Percentiles rank a stretch among this genome's conserved stretches.
Evolutionary conservation across 2,888 invertebrate genomes (phyloP).

Genomic region (Lamellibrachia satsuma): DNA sequence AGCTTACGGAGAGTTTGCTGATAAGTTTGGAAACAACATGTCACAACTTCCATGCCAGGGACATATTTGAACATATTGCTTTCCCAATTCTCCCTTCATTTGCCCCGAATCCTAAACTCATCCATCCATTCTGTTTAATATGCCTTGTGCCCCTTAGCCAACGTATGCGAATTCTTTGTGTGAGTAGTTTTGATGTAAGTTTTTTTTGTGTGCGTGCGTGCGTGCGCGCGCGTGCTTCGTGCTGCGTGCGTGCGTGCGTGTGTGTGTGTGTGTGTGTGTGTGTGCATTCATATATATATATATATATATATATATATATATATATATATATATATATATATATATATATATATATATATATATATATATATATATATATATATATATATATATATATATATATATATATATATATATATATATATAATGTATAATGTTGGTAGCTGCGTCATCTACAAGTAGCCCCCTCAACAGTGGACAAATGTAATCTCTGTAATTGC

Average conservation of each 20-base stretch:
- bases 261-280: slow-evolving; percentile 14
- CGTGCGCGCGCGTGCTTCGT: background rate
- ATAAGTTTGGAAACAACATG: too few species aligned
- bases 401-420: slow-evolving; percentile 30
- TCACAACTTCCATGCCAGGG: too few species aligned
- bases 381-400: slow-evolving; percentile 28
- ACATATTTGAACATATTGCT: too few species aligned
- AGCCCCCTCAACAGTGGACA: background rate
- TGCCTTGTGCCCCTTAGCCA: too few species aligned
- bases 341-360: slow-evolving; percentile 28
- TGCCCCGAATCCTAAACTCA: too few species aligned
- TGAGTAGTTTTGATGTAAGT: too few species aligned
- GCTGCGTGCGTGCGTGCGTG: too few species aligned
- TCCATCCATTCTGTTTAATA: too few species aligned
- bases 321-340: slow-evolving; percentile 25
- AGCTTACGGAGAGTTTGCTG: too few species aligned
- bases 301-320: slow-evolving; percentile 23
- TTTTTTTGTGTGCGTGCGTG: too few species aligned
- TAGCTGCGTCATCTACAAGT: background rate
- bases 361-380: slow-evolving; percentile 26
- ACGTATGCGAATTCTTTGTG: too few species aligned
- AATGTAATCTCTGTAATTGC: background rate
- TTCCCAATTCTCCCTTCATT: too few species aligned
- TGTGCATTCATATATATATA: background rate
- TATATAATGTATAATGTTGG: slow-evolving; percentile 25